Evolutionary conservation across 2,797 vertebrate genomes (phyloP), one percentile per base, ranked within the genome.

Genomic region (Poeciliopsis infans): DNA sequence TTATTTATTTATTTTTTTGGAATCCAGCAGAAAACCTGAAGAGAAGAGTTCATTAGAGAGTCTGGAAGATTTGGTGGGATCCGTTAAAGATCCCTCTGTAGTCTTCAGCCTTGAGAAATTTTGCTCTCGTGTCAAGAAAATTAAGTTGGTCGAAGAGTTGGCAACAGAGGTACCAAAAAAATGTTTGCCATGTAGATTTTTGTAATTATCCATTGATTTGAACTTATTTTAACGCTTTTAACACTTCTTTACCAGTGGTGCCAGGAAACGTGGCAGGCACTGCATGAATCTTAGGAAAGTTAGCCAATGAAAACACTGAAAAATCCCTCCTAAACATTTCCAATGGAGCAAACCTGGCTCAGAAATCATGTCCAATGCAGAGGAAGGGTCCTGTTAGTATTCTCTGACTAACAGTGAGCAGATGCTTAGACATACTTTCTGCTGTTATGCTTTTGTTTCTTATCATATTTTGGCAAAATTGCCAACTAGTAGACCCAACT

Each of bases 381-480:
- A 64, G 47, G 55, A 72, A 41, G 4, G 41, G 33, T 36, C 25
- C 59, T 81, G 86, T 78, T 84, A 77, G 80, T 70, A 64, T 85
- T 79, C 83, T 81, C 70, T 51, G 23, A 8, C 81, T 89, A 88
- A 87, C 84, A 73, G 55, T 81, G 76, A 91, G 79, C 87, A 92
- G 85, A 91, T 87, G 79, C 77, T 75, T 75, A 66, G 78, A 64
- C 66, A 68, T 76, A 84, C 51, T 3, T 68, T 47, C 70, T 2
- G 49, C 46, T 80, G 47, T 78, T 49, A 55, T 66, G 61, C 59
- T 82, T 87, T 84, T 74, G 47, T 61, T 83, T 87, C 81, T 90
- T 88, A 90, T 91, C 85, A 74, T 61, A 80, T 79, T 78, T 70
- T 83, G 79, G 72, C 69, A 79, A 85, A 86, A 80, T 80, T 79